phyloP scores from a whole-genome alignment of 2,888 invertebrate species.

The Fragum fragum region DNA sequence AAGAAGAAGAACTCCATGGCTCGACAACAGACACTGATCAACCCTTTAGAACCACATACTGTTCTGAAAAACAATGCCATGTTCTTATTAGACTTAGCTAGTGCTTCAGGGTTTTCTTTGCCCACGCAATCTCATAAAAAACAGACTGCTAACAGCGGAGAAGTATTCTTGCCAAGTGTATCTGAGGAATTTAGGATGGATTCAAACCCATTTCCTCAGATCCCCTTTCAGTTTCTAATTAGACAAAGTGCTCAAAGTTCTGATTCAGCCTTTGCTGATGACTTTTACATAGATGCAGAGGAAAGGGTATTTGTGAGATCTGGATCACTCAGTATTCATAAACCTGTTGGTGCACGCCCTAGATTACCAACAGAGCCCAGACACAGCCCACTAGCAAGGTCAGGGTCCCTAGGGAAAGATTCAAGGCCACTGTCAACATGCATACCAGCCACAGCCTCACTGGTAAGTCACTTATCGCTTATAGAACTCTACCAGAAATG shows the following conservation, averaged over 20 bases:
- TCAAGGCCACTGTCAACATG: constrained; percentile 76
- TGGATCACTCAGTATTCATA: constrained; percentile 79
- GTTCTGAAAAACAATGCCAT: constrained; percentile 97
- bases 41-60: constrained; percentile 89
- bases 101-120: constrained; percentile 89
- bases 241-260: constrained; percentile 82
- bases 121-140: constrained; percentile 80
- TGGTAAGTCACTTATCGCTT: constrained; percentile 69
- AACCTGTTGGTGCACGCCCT: constrained; percentile 73
- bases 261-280: constrained; percentile 86
- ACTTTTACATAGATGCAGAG: constrained; percentile 83
- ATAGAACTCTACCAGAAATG: too few relatives aligned
- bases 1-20: constrained; percentile 77
- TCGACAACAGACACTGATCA: constrained; percentile 83
- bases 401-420: constrained; percentile 83
- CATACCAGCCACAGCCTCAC: constrained; percentile 76
- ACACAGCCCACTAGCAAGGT: constrained; percentile 82
- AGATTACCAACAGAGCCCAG: constrained; percentile 82
- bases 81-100: constrained; percentile 96
- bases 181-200: constrained; percentile 81
- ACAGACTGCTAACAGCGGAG: constrained; percentile 65
- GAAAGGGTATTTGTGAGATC: constrained; percentile 82
- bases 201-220: constrained; percentile 82
- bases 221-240: constrained; percentile 83
- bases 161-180: constrained; percentile 82